These are phyloP conservation scores for Bubo scandiacus DNA, from an alignment of 2,113 vertebrate species.

Conservation along the genomic window DNA sequence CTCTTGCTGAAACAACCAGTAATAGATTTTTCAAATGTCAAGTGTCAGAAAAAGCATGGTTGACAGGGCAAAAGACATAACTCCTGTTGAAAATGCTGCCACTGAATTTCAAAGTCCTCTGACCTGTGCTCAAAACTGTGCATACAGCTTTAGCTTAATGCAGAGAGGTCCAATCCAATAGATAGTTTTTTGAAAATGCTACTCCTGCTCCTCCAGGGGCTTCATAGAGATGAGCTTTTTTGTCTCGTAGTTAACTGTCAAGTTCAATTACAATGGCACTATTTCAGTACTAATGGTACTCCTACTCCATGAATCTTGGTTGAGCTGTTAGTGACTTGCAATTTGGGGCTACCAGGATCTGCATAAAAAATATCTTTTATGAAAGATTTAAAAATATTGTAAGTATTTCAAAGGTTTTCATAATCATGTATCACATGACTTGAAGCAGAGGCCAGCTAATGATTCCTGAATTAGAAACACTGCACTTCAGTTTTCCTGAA, in stretches of 20 bases:
- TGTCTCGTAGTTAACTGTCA: neutral
- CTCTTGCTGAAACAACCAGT: neutral
- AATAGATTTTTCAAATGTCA: constrained; percentile 1
- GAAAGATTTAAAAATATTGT: neutral
- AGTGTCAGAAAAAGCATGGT: neutral
- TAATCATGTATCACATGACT: neutral
- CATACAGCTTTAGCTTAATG: neutral
- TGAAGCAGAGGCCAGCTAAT: neutral
- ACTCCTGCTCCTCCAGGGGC: neutral
- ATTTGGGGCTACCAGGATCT: neutral
- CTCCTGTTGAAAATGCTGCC: neutral
- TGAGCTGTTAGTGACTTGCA: neutral
- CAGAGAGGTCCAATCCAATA: neutral
- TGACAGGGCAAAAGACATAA: neutral
- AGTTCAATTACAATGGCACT: neutral
- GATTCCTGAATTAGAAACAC: neutral
- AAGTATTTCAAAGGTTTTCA: neutral
- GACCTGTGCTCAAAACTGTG: neutral
- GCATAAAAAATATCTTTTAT: neutral
- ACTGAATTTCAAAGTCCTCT: neutral
- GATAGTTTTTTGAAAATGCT: neutral
- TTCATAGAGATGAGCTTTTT: neutral
- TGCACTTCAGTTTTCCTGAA: neutral
- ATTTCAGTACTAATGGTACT: neutral
- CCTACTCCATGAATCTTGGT: neutral